Evolutionary conservation across 2,888 invertebrate genomes (phyloP).

Genomic region (Drosophila mimica): DNA sequence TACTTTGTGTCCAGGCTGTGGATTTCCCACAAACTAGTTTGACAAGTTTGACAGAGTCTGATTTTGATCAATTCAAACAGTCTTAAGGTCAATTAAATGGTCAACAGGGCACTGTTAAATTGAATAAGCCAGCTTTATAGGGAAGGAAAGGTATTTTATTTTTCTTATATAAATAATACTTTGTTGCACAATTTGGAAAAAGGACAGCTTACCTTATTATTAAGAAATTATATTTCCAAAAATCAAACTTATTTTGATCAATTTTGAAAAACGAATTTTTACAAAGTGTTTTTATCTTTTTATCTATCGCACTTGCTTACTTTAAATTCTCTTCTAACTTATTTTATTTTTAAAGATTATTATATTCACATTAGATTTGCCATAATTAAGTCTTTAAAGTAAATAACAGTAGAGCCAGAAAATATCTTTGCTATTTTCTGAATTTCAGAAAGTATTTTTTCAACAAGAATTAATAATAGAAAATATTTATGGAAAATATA

Average conservation of each 20-base stretch:
- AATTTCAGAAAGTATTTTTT: not conserved
- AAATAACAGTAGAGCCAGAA: not conserved
- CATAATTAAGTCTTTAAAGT: not conserved
- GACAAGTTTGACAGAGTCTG: not conserved
- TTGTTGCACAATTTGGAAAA: not conserved
- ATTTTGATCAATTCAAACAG: not conserved
- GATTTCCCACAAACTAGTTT: not conserved
- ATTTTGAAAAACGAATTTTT: not conserved
- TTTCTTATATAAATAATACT: not conserved
- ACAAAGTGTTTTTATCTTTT: accelerated
- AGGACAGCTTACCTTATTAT: not conserved
- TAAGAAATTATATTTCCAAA: not conserved
- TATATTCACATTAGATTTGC: not conserved
- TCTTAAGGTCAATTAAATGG: not conserved
- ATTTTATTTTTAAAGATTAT: not conserved
- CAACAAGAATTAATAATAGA: not conserved
- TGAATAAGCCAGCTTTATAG: not conserved
- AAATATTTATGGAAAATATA: not conserved
- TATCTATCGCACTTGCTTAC: not conserved
- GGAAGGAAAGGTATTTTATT: not conserved
- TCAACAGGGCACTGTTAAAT: not conserved
- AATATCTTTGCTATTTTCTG: not conserved
- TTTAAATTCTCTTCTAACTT: not conserved
- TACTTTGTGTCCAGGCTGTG: not conserved
- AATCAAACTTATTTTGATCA: not conserved